Percentiles rank a stretch among this genome's conserved stretches.
phyloP scores from a whole-genome alignment of 2,797 vertebrate genomes.

The Aythya fuligula region DNA sequence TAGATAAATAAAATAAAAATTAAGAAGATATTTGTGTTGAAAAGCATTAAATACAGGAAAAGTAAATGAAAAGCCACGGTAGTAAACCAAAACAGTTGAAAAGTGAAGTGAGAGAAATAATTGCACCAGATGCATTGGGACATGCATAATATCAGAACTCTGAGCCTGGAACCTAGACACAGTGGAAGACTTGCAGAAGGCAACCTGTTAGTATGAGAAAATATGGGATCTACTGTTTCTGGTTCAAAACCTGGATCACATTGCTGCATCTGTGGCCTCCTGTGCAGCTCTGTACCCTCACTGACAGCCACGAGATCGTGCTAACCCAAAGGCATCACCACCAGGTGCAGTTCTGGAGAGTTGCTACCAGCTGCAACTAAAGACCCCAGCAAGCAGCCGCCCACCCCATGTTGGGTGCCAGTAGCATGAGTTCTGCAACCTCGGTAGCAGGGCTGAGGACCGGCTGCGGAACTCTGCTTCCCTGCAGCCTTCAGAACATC shows the following conservation, averaged over 20 bases:
- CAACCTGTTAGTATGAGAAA: not conserved
- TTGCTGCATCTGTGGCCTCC: fast-evolving
- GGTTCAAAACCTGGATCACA: not conserved
- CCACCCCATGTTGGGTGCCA: not conserved
- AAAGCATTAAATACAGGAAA: not conserved
- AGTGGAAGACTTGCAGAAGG: not conserved
- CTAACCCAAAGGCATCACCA: not conserved
- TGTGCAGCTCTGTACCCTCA: no score
- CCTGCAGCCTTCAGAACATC: not conserved
- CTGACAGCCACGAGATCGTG: fast-evolving
- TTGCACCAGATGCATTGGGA: not conserved
- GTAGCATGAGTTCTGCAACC: not conserved
- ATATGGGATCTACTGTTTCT: not conserved
- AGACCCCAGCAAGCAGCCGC: not conserved
- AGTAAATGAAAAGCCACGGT: not conserved
- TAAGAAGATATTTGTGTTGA: not conserved
- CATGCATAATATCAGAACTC: not conserved
- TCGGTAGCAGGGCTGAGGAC: not conserved
- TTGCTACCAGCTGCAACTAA: not conserved
- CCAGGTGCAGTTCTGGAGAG: not conserved
- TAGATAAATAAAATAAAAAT: not conserved
- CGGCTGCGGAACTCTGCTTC: not conserved
- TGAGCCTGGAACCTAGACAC: not conserved
- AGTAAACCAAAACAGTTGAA: not conserved
- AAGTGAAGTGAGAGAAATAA: not conserved